Base-by-base conservation (phyloP, 2,888 invertebrate genomes). In the Brachyopa scutellaris region DNA sequence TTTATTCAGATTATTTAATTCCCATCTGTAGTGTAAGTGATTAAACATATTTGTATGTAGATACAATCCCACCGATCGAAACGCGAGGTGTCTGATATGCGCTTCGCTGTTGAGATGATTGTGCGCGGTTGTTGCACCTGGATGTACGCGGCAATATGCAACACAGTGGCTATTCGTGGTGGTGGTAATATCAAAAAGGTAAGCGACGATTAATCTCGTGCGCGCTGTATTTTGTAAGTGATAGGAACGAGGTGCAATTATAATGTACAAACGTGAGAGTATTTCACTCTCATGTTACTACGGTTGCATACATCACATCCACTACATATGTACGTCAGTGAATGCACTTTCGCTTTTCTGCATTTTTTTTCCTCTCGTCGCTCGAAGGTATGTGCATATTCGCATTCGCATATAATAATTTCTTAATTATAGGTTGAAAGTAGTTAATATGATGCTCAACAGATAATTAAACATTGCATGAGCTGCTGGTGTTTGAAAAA, bases 281-380 rank as follows among this genome's bases (percentile, higher is more conserved):
- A 80, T 67, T 40, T 62, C 6, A 21, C 40, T 57, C 47, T 61
- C 66, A 26, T 74, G 66, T 47, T 38, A 47, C 19, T 59, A n/a
- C 23, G 40, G 47, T 29, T 29, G 36, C 19, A 21, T 29, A 51
- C 23, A 15, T 42, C 17, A 38, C 57, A 40, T 31, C 53, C 45
- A 57, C 26, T 59, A 36, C 66, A 6, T 26, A 3, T 26, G n/a
- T n/a, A n/a, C n/a, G 19, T 67, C 49, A 67, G 55, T 74, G 61
- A 74, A 79, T 79, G 74, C 74, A 80, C 80, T 80, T 80, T 80
- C 76, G 80, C 80, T 80, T 80, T 80, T 74, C n/a, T n/a, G n/a
- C n/a, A 26, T 57, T 17, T 47, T 26, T 21, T 7, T 26, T 31
- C 9, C 9, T 26, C 17, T 23, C 36, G 15, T 13, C 33, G 29